Evolutionary conservation across 2,888 invertebrate species (phyloP).

Genomic region (Chrysotoxum bicinctum): DNA sequence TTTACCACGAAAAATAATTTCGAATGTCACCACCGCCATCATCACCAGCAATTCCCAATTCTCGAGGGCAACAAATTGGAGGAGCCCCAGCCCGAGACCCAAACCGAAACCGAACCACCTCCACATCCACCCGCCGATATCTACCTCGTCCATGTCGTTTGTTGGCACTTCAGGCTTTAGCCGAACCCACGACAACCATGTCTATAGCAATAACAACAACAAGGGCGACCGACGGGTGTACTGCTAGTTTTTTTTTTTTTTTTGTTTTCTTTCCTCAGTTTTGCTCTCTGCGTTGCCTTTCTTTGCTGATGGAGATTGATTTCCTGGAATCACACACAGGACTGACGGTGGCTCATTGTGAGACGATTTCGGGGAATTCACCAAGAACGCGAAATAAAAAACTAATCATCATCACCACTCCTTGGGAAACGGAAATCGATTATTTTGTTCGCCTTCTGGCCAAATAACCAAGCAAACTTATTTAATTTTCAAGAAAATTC

Average conservation of each 20-base stretch:
- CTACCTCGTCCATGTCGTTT: not conserved
- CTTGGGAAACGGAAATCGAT: constrained; percentile 32
- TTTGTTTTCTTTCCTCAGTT: not conserved
- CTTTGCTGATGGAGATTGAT: constrained; percentile 36
- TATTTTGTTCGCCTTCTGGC: constrained; percentile 1
- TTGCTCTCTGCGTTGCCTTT: constrained; percentile 27
- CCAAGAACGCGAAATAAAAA: constrained; percentile 20
- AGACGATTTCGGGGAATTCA: constrained; percentile 53
- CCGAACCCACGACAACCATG: not conserved
- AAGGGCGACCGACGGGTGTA: constrained; percentile 36
- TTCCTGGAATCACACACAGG: constrained; percentile 67
- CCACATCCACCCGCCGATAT: constrained; percentile 10
- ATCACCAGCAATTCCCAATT: not conserved
- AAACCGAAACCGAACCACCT: not conserved
- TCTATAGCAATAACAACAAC: not conserved
- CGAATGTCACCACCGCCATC: constrained; percentile 46
- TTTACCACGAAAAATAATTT: constrained; percentile 62
- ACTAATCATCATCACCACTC: constrained; percentile 26
- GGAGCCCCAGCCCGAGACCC: not conserved
- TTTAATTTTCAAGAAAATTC: constrained; percentile 22
- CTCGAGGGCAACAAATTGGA: constrained; percentile 18
- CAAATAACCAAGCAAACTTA: not conserved
- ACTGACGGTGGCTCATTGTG: constrained; percentile 57
- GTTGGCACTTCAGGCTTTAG: not conserved
- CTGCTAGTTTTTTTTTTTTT: constrained; percentile 19